phyloP scores from a whole-genome alignment of 1,140 invertebrate species.

The Liolophura sinensis region DNA sequence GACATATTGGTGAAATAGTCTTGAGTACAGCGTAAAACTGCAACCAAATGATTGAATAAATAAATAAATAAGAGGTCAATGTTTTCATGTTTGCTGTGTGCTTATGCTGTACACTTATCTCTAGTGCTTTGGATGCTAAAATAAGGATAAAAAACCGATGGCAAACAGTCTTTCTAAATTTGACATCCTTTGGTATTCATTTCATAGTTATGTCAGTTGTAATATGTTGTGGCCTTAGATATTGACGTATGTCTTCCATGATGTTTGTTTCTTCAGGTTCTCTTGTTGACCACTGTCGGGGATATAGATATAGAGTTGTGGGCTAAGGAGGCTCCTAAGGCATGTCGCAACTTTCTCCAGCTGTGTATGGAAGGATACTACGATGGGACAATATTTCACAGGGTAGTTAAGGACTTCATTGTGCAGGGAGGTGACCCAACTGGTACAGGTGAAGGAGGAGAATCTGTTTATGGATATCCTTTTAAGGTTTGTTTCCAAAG shows the following conservation, averaged over 20 bases:
- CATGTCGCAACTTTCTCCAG: constrained; percentile 96
- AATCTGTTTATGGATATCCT: constrained; percentile 90
- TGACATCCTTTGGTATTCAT: background rate
- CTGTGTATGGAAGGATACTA: constrained; percentile 97
- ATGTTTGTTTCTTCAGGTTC: constrained; percentile 67
- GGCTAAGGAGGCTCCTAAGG: constrained; percentile 94
- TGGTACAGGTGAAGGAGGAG: constrained; percentile 80
- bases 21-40: too few species aligned
- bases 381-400: constrained; percentile 88
- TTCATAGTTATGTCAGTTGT: background rate
- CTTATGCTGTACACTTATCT: constrained; percentile 3
- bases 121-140: background rate
- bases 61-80: too few species aligned
- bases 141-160: background rate
- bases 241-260: constrained; percentile 8
- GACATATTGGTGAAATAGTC: too few species aligned
- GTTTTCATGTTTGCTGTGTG: constrained; percentile 3
- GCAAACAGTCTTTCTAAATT: background rate
- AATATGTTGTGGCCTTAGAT: background rate
- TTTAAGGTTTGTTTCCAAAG: constrained; percentile 75
- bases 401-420: constrained; percentile 89
- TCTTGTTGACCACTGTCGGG: constrained; percentile 89
- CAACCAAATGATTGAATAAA: too few species aligned
- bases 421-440: constrained; percentile 96
- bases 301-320: constrained; percentile 98